phyloP scores from a whole-genome alignment of 2,797 vertebrate genomes.

The Hybognathus amarus region DNA sequence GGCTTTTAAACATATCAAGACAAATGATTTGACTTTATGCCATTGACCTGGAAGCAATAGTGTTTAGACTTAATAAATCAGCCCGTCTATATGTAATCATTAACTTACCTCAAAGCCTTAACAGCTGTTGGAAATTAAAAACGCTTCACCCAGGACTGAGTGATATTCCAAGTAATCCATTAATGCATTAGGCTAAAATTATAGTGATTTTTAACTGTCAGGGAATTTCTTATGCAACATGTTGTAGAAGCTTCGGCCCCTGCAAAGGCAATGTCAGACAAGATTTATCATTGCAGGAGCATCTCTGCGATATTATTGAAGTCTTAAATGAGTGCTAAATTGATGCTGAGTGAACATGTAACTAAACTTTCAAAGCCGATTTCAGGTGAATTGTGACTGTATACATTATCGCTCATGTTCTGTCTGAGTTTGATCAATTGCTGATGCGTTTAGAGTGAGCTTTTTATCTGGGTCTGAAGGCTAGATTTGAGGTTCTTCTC shows the following conservation, averaged over 20 bases:
- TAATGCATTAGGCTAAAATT: constrained; percentile 99
- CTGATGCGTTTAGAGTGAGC: constrained; percentile 15
- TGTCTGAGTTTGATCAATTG: constrained; percentile 57
- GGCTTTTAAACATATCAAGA: constrained; percentile 97
- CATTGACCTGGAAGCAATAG: constrained; percentile 98
- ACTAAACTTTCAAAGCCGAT: constrained; percentile 85
- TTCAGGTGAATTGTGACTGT: constrained; percentile 81
- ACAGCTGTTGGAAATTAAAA: constrained; percentile 99
- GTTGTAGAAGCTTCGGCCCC: constrained; percentile 92
- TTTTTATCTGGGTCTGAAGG: constrained; percentile 4
- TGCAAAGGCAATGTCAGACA: constrained; percentile 88
- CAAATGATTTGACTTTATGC: constrained; percentile 98
- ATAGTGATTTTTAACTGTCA: constrained; percentile 99
- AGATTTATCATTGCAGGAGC: constrained; percentile 91
- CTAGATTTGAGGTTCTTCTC: not conserved
- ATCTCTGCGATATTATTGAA: constrained; percentile 90
- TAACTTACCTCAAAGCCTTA: constrained; percentile 97
- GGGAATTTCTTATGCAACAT: constrained; percentile 97
- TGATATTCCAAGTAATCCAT: constrained; percentile 99
- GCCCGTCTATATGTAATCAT: constrained; percentile 99
- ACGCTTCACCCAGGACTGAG: constrained; percentile 95
- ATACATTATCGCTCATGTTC: constrained; percentile 69
- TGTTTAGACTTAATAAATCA: constrained; percentile 99
- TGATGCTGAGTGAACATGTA: constrained; percentile 85
- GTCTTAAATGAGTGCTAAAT: constrained; percentile 90